These are phyloP conservation scores for Rhadina sibilatrix DNA, from an alignment of 2,113 vertebrate genomes.

Conservation along the genomic window DNA sequence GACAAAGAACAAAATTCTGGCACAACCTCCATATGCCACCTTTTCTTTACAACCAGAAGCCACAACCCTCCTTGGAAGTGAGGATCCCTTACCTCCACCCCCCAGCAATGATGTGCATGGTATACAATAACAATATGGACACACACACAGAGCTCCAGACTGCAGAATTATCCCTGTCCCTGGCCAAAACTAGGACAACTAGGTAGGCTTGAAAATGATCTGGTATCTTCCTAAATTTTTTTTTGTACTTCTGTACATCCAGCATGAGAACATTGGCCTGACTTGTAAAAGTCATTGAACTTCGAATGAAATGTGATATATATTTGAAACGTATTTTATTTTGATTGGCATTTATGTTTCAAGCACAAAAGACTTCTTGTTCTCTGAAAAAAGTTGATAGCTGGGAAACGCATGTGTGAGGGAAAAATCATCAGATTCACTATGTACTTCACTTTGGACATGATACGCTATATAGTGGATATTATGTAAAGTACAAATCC, in stretches of 20 bases:
- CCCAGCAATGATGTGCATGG: accelerated
- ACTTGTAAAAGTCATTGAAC: not conserved
- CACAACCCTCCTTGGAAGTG: accelerated
- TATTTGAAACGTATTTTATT: not conserved
- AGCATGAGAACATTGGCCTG: not conserved
- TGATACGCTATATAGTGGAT: not conserved
- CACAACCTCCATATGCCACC: not conserved
- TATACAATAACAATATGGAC: not conserved
- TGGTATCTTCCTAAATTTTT: not conserved
- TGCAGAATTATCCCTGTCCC: not conserved
- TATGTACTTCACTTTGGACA: not conserved
- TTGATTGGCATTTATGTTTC: slow-evolving; percentile 2
- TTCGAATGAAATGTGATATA: not conserved
- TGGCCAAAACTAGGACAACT: not conserved
- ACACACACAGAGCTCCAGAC: accelerated
- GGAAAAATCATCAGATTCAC: slow-evolving; percentile 7
- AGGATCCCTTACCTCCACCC: not conserved
- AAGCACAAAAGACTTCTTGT: not conserved
- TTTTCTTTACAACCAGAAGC: not conserved
- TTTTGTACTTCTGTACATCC: not conserved
- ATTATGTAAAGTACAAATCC: slow-evolving; percentile 61
- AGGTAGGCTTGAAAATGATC: not conserved
- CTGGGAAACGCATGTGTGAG: not conserved
- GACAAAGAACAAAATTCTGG: not conserved
- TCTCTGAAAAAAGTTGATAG: slow-evolving; percentile 29